A percentile compares a stretch with the other conserved stretches of the same genome.
These are phyloP conservation scores for Linnaemya tessellans DNA, from an alignment of 2,888 invertebrate species.

Conservation along the genomic window DNA sequence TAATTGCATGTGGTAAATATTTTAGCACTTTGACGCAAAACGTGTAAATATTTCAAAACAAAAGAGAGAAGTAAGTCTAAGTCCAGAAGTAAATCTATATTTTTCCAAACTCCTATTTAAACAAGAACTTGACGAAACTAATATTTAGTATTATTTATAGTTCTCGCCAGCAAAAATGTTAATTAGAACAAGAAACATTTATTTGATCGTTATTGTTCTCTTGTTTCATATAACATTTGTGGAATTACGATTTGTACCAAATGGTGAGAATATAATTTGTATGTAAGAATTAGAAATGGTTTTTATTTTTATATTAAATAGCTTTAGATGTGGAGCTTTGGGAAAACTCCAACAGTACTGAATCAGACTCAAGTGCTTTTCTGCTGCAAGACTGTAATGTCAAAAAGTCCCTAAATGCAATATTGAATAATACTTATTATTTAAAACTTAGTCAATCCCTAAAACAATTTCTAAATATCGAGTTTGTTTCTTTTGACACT, in stretches of 20 bases:
- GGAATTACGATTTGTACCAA: slow-evolving; percentile 1
- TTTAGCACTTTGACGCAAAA: not conserved
- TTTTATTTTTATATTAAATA: not conserved
- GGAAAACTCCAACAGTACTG: not conserved
- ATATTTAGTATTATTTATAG: slow-evolving; percentile 6
- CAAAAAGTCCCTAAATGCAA: not conserved
- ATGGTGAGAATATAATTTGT: slow-evolving; percentile 1
- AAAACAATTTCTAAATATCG: not conserved
- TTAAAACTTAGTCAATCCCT: not conserved
- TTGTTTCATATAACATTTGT: not conserved
- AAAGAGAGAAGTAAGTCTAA: no score
- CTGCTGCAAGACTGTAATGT: not conserved
- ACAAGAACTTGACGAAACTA: not conserved
- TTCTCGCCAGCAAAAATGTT: not conserved
- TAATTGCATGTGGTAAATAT: not conserved
- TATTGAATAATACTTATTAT: not conserved
- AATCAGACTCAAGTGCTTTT: not conserved
- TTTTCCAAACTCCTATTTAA: not conserved
- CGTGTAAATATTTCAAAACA: slow-evolving; percentile 7
- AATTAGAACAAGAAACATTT: not conserved
- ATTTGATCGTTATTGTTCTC: not conserved
- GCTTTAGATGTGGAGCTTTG: not conserved
- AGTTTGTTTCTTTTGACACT: not conserved
- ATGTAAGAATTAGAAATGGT: no score
- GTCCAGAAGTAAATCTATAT: not conserved